Evolutionary conservation across 2,888 invertebrate species (phyloP), one percentile per base, ranked within the genome.

Genomic region (Drosophila fulvimacula): DNA sequence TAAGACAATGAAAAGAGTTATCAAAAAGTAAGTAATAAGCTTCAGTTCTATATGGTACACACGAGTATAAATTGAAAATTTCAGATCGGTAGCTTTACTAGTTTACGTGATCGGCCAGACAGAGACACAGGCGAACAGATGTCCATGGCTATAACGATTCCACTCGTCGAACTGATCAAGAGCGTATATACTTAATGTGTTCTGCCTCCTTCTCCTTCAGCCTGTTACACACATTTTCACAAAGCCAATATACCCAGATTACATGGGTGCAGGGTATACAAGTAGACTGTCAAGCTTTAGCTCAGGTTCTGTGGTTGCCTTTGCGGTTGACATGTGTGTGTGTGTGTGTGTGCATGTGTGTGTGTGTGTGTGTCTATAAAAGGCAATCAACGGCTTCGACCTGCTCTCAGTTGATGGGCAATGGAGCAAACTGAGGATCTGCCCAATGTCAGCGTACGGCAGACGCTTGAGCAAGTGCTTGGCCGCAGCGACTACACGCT

Each of bases 361-460:
- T 5, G 6, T 30, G 27, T 30, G 27, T 30, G 5, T 1, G 27
- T 30, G 13, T 5, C 61, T 64, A 64, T 51, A 51, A 51, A 36
- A 51, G 21, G 34, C 36, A 7, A n/a, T 21, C 7, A 3, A 9
- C n/a, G 36, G 32, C 51, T 15, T 5, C 15, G 21, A 5, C 2
- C 36, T 21, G 19, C 0, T 0, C 51, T 36, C 51, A 51, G 34
- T 51, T 0, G 34, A 7, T 10, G 34, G 51, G 15, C 34, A 9
- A 48, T 51, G 69, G 27, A 30, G 53, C 48, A 42, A 13, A 32
- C 42, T 11, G 67, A 68, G 41, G 60, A 73, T 58, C 57, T 82
- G 3, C 91, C 90, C 15, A 91, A 79, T 48, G 74, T 69, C 9
- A 41, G 53, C 4, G 90, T 91, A 4, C 73, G 79, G 17, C 13